Conservation (phyloP, 1,140 invertebrate genomes). For the Lasaia peninsularis region DNA sequence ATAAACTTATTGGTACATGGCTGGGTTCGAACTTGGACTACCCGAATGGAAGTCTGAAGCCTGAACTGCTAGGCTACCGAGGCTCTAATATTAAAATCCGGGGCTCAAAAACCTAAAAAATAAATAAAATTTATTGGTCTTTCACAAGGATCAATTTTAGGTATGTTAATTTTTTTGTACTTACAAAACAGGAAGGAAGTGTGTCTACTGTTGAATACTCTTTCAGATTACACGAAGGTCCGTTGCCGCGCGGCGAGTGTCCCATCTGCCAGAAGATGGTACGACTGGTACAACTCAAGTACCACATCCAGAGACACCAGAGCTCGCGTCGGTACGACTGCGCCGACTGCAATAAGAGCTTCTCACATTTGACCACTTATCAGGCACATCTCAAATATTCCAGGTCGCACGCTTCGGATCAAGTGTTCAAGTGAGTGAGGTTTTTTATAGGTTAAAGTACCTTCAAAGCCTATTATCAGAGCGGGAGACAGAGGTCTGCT, state of each 20-base stretch:
- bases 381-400: constrained; percentile 61
- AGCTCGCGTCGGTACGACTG: constrained; percentile 46
- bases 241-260: constrained; percentile 46
- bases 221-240: constrained; percentile 53
- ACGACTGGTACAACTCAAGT: constrained; percentile 50
- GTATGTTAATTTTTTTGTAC: background rate
- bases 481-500: no score
- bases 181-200: background rate
- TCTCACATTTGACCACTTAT: constrained; percentile 54
- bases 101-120: no score
- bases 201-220: background rate
- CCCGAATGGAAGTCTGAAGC: no score
- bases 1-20: no score
- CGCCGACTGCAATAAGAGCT: constrained; percentile 50
- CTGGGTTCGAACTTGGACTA: no score
- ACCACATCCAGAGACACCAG: constrained; percentile 54
- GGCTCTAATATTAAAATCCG: no score
- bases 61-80: no score
- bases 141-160: background rate
- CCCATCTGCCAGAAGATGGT: constrained; percentile 62
- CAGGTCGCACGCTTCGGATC: constrained; percentile 48
- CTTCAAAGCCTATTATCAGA: no score
- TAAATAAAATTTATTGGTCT: background rate
- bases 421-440: constrained; percentile 52
- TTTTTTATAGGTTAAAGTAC: no score